Conservation (phyloP, 2,113 vertebrate species). For the Erythrolamprus reginae region DNA sequence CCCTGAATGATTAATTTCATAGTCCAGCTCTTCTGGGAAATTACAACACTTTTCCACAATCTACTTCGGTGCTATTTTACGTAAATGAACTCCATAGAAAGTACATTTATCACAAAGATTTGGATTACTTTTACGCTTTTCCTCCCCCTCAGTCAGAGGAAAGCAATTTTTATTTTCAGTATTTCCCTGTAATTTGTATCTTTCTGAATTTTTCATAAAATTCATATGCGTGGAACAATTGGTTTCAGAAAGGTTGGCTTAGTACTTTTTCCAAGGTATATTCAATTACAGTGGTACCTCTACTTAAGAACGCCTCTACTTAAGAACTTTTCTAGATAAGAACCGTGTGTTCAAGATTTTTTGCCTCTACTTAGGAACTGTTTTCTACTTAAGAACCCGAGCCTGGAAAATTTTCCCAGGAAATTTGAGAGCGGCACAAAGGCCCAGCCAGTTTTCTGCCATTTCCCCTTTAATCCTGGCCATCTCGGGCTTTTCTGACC, state of each 20-base stretch:
- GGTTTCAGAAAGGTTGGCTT: background rate
- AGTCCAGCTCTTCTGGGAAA: background rate
- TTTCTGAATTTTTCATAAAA: background rate
- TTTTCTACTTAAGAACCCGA: too few species aligned
- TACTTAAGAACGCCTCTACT: too few species aligned
- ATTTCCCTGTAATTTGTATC: background rate
- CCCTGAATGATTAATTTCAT: background rate
- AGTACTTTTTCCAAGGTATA: background rate
- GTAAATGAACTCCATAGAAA: background rate
- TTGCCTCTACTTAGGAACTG: too few species aligned
- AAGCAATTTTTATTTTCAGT: background rate
- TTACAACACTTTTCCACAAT: background rate
- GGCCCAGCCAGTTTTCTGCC: too few species aligned
- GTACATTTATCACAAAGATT: background rate
- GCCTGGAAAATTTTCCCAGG: too few species aligned
- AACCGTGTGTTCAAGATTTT: too few species aligned
- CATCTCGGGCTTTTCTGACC: too few species aligned
- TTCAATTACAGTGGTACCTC: too few species aligned
- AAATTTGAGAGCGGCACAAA: too few species aligned
- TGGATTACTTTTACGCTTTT: background rate
- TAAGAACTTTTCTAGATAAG: too few species aligned
- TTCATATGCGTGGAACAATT: background rate
- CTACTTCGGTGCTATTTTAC: background rate
- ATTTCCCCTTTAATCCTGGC: too few species aligned
- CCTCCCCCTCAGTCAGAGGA: background rate